phyloP scores from a whole-genome alignment of 2,113 vertebrate genomes.

The Crotalus horridus region DNA sequence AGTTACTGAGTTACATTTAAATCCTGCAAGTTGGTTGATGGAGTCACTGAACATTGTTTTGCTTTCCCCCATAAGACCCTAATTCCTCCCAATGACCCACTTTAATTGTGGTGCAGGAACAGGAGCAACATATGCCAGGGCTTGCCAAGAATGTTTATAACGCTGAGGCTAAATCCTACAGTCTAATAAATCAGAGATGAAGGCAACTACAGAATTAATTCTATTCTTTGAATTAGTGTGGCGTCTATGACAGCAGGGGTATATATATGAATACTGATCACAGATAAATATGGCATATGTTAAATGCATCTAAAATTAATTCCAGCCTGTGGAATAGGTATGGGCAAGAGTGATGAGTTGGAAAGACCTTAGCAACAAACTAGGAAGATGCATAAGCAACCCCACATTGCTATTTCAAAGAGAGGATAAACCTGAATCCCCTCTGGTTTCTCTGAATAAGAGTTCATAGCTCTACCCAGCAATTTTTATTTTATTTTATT shows the following conservation, averaged over 20 bases:
- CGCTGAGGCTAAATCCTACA: not conserved
- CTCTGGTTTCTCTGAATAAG: accelerated
- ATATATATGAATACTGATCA: not conserved
- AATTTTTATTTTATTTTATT: not conserved
- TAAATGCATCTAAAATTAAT: not conserved
- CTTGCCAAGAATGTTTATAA: not conserved
- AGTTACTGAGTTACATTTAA: not conserved
- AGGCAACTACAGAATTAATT: not conserved
- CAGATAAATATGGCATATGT: not conserved
- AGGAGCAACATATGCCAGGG: not conserved
- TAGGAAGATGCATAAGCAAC: accelerated
- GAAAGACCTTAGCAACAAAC: accelerated
- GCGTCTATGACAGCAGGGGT: not conserved
- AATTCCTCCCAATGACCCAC: not conserved
- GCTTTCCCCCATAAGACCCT: not conserved
- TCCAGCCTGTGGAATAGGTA: accelerated
- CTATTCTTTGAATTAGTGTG: not conserved
- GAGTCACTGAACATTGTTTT: not conserved
- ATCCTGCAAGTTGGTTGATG: not conserved
- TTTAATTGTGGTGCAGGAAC: not conserved
- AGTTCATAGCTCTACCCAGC: slow-evolving; percentile 42
- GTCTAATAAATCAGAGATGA: not conserved
- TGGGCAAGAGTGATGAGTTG: accelerated
- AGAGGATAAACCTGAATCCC: accelerated
- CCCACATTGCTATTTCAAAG: accelerated